Evolutionary conservation across 2,797 vertebrate genomes (phyloP), one percentile per base, ranked within the genome.

Genomic region (Adrianichthys oophorus): DNA sequence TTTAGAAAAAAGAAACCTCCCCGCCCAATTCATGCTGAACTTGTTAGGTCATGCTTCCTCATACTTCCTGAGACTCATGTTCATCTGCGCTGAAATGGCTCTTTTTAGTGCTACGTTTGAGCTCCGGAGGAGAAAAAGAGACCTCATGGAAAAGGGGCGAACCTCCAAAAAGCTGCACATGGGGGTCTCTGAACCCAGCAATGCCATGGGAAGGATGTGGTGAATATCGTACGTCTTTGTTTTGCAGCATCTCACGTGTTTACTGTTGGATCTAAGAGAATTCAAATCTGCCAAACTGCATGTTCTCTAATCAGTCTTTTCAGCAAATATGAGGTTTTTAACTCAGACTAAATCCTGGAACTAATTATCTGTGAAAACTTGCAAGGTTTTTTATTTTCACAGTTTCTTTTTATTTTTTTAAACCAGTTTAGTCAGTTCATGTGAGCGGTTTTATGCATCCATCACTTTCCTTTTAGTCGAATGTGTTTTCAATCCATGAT

Each of bases 41-140:
- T 19, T 19, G 24, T 5, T 49, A 48, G 40, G 42, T 69, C 65
- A 48, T 48, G 56, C 51, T 41, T 23, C 23, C 49, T 45, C 48
- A 19, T 49, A 68, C 32, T 21, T 52, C 13, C 48, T 15, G 55
- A 4, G 21, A 46, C 52, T 16, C 19, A 13, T 53, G n/a, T 53
- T 58, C 41, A 21, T 44, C 43, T 57, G 64, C 57, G 67, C 52
- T 44, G 37, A 55, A 46, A 56, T 44, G 41, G 49, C 41, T 8
- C 37, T 54, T 32, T 50, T 59, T 44, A 26, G 17, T 69, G 63
- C 73, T 84, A 68, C 72, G 70, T 79, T 79, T 70, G 76, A 66
- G 59, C 14, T 65, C 67, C 57, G 50, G 74, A 84, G 79, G 76
- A 72, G 83, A 80, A 81, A 42, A 84, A 83, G 85, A 87, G 43